These are phyloP conservation scores for Melanaphis sacchari DNA, from an alignment of 1,140 invertebrate genomes.

Conservation along the genomic window DNA sequence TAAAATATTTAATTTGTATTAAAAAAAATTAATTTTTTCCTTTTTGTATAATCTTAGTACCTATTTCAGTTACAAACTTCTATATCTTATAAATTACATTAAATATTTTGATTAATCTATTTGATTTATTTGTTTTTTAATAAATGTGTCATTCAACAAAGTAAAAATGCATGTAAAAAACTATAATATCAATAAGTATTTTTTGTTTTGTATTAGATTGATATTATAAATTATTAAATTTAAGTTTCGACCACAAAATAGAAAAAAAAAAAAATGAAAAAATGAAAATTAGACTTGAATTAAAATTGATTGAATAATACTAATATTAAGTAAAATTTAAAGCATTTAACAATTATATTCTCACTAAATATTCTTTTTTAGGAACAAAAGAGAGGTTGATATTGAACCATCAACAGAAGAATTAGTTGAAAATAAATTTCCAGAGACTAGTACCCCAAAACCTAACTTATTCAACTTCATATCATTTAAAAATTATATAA, in stretches of 20 bases:
- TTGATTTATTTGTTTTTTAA: not conserved
- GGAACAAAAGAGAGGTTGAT: slow-evolving; percentile 31
- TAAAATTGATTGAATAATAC: not conserved
- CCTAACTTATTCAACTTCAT: slow-evolving; percentile 3
- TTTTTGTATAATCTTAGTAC: not conserved
- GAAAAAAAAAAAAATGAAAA: no score
- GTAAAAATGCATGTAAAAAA: not conserved
- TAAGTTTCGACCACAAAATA: not conserved
- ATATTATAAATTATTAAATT: not conserved
- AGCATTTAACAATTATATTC: not conserved
- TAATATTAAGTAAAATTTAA: not conserved
- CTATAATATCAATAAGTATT: not conserved
- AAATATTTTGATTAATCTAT: not conserved
- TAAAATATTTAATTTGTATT: not conserved
- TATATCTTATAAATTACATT: not conserved
- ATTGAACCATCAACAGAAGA: slow-evolving; percentile 57
- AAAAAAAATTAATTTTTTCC: not conserved
- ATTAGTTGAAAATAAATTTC: slow-evolving; percentile 33
- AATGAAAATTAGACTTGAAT: not conserved
- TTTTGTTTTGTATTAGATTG: not conserved
- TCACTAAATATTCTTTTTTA: slow-evolving; percentile 12
- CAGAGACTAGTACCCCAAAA: slow-evolving; percentile 1
- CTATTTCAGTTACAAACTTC: not conserved
- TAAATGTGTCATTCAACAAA: no score
- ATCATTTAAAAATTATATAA: not conserved